Base-by-base conservation (phyloP, 2,113 vertebrate genomes). In the Triplophysa tibetana region DNA sequence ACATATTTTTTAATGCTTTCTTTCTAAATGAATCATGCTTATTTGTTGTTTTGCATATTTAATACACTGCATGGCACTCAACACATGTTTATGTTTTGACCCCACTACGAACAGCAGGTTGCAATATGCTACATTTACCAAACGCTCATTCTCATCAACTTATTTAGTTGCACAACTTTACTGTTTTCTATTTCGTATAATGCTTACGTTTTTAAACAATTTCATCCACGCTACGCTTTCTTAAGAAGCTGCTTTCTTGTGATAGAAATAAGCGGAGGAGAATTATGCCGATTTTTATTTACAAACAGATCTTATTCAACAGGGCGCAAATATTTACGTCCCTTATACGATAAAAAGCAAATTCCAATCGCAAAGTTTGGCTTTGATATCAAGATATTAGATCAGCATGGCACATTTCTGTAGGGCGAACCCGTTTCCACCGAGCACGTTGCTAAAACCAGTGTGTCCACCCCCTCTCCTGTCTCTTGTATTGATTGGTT, bases 401-500 rank as follows among this genome's bases (percentile, higher is more conserved):
- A 70, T 16, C 33, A 61, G 38, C 14, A 43, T 62, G 75, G 58
- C 79, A 81, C 76, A 70, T 52, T 43, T 82, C 70, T 62, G 11
- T n/a, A 24, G 54, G 33, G 52, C 61, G 70, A 80, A 66, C 21
- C 16, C 54, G 64, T 62, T 75, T 62, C 38, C 58, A 75, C 21
- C 38, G 19, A 62, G 43, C 75, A 65, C 75, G 52, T 65, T 77
- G 54, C 78, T 72, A 62, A 72, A 64, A 72, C 56, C 43, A 77
- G 75, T 65, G 58, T 75, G 45, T 56, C 70, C 17, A 48, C 66
- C 70, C 75, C 58, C 75, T 70, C 38, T 75, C 43, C 60, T 56
- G 26, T 67, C 68, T 62, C 70, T 5, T 38, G 65, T 85, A 85
- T 85, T 81, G 84, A 85, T 83, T 81, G 73, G 58, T 79, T 85